phyloP scores from a whole-genome alignment of 2,113 vertebrate genomes.

The Jacana jacana region DNA sequence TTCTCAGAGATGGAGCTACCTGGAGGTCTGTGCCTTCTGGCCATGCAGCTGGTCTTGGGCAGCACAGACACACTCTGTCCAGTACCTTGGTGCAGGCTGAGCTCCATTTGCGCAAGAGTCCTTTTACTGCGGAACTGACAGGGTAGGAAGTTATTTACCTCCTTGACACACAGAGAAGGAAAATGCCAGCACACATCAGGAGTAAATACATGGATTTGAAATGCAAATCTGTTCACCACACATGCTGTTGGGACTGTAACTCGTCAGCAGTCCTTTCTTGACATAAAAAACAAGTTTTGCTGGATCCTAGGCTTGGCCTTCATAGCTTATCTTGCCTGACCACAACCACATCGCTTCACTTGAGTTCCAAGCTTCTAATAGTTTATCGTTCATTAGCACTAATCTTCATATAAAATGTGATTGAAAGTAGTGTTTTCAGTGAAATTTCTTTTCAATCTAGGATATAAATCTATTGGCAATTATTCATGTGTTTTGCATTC shows the following conservation, averaged over 20 bases:
- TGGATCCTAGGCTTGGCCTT: neutral
- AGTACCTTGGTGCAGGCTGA: neutral
- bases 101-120: rapidly evolving
- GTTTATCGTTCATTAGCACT: neutral
- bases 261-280: neutral
- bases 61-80: neutral
- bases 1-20: too few species aligned
- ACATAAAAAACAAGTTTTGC: neutral
- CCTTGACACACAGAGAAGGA: neutral
- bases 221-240: neutral
- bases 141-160: neutral
- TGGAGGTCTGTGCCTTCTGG: neutral
- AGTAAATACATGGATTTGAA: neutral
- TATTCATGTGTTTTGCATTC: neutral
- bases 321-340: neutral
- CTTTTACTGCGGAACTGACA: neutral
- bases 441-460: neutral
- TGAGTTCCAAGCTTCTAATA: neutral
- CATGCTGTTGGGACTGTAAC: neutral
- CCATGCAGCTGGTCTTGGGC: neutral
- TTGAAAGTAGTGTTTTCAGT: neutral
- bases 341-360: neutral
- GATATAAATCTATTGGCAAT: rapidly evolving
- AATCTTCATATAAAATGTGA: neutral
- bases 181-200: neutral